Evolutionary conservation across 2,888 invertebrate genomes (phyloP), one percentile per base, ranked within the genome.

Genomic region (Pseudeuparius sepicola): DNA sequence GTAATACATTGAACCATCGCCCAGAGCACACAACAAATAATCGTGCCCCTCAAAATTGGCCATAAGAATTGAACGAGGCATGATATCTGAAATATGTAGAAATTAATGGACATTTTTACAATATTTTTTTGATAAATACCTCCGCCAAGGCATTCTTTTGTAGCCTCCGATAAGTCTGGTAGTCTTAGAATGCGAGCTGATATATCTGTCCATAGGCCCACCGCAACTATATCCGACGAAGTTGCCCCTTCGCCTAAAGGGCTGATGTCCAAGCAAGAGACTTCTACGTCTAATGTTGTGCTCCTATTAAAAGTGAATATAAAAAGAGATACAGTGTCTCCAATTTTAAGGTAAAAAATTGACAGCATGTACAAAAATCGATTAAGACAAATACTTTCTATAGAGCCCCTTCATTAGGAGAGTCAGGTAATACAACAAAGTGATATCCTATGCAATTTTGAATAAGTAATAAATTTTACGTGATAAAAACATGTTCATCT

Each of bases 1-100:
- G 65, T 98, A 98, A 64, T 87, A 92, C 75, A 98, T 84, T 11
- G 93, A 90, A 1, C 98, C 98, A 63, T 98, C 98, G 4, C 97
- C 98, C 15, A 98, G 69, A 1, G 97, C 97, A 53, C 88, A 88
- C 20, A 92, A 70, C 14, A 92, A 63, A 61, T 92, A 92, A 48
- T 85, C 84, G 40, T 85, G 81, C 3, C 85, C 85, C 60, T 98
- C 97, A 61, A 98, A 85, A 32, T 82, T 84, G 29, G 93, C 85
- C 76, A 97, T 87, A 34, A 98, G 61, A 41, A 98, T 84, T 0
- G 97, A 96, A 4, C 98, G 75, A 0, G 97, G 94, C 42, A 98
- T 92, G 45, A 97, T 94, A 65, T 97, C 96, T 85, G 59, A 4
- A 57, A 57, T 37, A 42, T 11, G 42, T 41, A 14, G 18, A 30